phyloP scores from a whole-genome alignment of 2,888 invertebrate species.

The Stegophylla sp. region DNA sequence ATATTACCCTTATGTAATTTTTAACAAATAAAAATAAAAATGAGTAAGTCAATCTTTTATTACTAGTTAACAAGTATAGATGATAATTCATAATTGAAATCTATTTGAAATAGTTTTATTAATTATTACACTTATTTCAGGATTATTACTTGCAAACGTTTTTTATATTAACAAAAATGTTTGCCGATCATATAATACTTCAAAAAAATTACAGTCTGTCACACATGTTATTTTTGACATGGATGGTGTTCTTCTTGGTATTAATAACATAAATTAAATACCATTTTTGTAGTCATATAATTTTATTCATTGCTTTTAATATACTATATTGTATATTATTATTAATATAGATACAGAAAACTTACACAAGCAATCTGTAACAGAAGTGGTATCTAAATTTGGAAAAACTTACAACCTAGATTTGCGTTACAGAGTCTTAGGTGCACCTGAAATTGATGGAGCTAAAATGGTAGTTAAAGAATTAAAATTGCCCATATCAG shows the following conservation, averaged over 20 bases:
- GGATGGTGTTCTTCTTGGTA: constrained; percentile 73
- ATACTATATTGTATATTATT: no score
- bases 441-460: constrained; percentile 75
- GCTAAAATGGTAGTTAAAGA: constrained; percentile 75
- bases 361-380: constrained; percentile 78
- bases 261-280: constrained; percentile 61
- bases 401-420: constrained; percentile 81
- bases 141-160: neutral
- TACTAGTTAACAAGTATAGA: neutral
- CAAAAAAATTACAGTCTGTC: constrained; percentile 67
- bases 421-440: constrained; percentile 78
- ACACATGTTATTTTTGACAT: constrained; percentile 81
- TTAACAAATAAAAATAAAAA: neutral
- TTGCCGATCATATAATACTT: constrained; percentile 5
- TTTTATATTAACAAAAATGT: neutral
- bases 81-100: no score
- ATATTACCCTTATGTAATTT: neutral
- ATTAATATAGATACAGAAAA: constrained; percentile 76
- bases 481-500: constrained; percentile 73
- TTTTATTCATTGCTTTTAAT: neutral
- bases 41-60: constrained; percentile 38
- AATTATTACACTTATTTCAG: neutral
- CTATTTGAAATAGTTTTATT: neutral
- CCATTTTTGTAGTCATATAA: neutral
- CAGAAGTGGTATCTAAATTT: constrained; percentile 74